phyloP scores from a whole-genome alignment of 2,113 vertebrate genomes.

The Syrrhaptes paradoxus region DNA sequence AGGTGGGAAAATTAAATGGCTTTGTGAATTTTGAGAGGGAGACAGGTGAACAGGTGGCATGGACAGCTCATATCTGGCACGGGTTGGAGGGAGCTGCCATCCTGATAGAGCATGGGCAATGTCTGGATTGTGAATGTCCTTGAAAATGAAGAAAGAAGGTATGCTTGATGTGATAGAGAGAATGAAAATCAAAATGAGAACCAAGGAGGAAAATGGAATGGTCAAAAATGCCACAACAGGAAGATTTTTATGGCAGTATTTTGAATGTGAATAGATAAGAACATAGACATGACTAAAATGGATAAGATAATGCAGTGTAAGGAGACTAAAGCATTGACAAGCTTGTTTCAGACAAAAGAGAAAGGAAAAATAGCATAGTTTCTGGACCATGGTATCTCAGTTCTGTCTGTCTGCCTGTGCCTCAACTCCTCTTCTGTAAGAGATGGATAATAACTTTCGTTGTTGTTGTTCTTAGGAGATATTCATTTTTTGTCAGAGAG shows the following conservation, averaged over 20 bases:
- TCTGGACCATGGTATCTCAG: background rate
- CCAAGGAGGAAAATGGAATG: background rate
- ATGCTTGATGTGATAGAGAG: background rate
- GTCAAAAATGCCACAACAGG: background rate
- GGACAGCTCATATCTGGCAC: rapidly evolving
- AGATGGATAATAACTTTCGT: background rate
- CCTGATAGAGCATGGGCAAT: background rate
- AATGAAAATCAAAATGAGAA: background rate
- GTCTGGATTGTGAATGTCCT: background rate
- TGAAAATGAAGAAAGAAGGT: background rate
- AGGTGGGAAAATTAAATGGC: background rate
- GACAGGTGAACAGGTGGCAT: background rate
- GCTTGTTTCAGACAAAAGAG: background rate
- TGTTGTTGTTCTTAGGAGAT: background rate
- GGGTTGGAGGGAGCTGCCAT: background rate
- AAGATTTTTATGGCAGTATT: background rate
- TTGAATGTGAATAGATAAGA: background rate
- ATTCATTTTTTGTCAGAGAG: background rate
- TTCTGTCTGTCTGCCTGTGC: background rate
- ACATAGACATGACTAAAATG: background rate
- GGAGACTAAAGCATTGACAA: background rate
- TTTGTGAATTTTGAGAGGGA: background rate
- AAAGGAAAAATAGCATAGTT: background rate
- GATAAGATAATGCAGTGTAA: background rate
- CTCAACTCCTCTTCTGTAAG: background rate